A percentile compares a stretch with the other conserved stretches of the same genome.
phyloP scores from a whole-genome alignment of 2,113 vertebrate genomes.

The Rhodinocichla rosea region DNA sequence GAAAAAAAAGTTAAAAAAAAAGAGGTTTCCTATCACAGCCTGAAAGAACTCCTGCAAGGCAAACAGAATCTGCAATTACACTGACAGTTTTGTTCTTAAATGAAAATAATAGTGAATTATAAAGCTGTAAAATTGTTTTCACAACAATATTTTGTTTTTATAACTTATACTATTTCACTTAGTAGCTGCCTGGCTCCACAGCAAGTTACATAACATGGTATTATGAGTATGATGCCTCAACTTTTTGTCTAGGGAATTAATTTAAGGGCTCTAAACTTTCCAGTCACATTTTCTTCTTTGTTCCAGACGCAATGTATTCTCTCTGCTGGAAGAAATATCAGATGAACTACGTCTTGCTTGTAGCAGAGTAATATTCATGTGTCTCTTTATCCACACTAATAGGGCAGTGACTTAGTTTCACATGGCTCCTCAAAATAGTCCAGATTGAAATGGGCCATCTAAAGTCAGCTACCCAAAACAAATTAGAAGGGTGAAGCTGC shows the following conservation, averaged over 20 bases:
- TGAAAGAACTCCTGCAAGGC: slow-evolving; percentile 41
- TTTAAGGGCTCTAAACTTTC: slow-evolving; percentile 51
- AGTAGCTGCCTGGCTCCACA: slow-evolving; percentile 33
- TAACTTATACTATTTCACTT: slow-evolving; percentile 45
- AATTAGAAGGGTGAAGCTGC: slow-evolving; percentile 2
- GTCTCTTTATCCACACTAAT: neutral
- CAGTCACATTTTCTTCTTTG: slow-evolving; percentile 29
- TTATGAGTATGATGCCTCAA: slow-evolving; percentile 48
- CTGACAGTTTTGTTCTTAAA: slow-evolving; percentile 56
- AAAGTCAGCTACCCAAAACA: slow-evolving; percentile 46
- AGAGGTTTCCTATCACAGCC: neutral
- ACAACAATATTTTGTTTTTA: slow-evolving; percentile 60
- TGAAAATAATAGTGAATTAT: slow-evolving; percentile 55
- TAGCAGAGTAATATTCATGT: neutral
- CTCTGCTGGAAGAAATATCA: neutral
- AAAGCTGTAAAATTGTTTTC: slow-evolving; percentile 56
- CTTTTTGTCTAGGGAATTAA: slow-evolving; percentile 54
- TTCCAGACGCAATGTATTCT: neutral
- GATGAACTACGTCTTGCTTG: slow-evolving; percentile 17
- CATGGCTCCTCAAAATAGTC: slow-evolving; percentile 13
- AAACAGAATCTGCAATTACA: slow-evolving; percentile 42
- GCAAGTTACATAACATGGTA: slow-evolving; percentile 19
- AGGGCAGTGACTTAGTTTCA: slow-evolving; percentile 17
- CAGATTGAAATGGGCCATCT: slow-evolving; percentile 15
- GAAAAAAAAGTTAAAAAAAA: neutral